Evolutionary conservation across 2,113 vertebrate genomes (phyloP), one percentile per base, ranked within the genome.

Genomic region (Psophia crepitans): DNA sequence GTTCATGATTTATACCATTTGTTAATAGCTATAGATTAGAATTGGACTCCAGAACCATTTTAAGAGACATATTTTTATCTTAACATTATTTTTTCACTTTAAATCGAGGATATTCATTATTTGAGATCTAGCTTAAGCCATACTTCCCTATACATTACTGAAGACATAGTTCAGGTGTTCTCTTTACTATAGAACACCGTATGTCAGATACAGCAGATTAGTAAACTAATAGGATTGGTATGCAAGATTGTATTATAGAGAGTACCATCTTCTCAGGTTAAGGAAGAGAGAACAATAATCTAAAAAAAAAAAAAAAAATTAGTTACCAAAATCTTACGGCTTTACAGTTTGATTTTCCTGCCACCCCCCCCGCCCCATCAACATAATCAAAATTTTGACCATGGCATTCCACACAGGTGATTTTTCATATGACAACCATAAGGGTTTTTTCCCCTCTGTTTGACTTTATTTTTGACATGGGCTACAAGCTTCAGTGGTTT

Each of bases 311-410:
- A 22, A 26, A 22, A 49, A 48, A 48, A 19, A 22, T 8, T n/a
- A n/a, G n/a, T 17, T 24, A 35, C 8, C 4, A 8, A 30, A 58
- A 8, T 54, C n/a, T 86, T 79, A 8, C 5, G 87, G 71, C 35
- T 83, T 60, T 75, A 43, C 1, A 1, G 14, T 46, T 84, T 37
- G 27, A 21, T 84, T 87, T 70, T 7, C 6, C 8, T 63, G 9
- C 2, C 11, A 4, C 11, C 18, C 10, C 7, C 7, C 7, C 12
- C 30, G 14, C 15, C 8, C 11, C 11, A 4, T 51, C 14, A 60
- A 54, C 5, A 23, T 28, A 53, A 43, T 46, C 30, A 48, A 53
- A 63, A 14, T 58, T 43, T 82, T 86, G 15, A 39, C 17, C 13
- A 7, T 32, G 64, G 10, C 51, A 39, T 57, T 73, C 17, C 33